Conservation (phyloP, 2,888 invertebrate species). For the Nineta flava region DNA sequence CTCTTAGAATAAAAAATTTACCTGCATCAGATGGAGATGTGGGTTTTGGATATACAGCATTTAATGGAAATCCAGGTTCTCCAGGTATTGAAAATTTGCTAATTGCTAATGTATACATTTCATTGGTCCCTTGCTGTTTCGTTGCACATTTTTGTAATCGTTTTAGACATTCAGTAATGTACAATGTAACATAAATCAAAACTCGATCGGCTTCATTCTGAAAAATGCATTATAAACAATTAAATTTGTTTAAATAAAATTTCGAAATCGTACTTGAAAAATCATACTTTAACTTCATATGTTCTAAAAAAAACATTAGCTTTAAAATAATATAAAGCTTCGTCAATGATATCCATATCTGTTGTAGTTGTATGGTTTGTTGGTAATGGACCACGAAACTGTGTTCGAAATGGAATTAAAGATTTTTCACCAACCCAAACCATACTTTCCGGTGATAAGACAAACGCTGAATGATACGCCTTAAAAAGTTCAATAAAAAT, state of each 20-base stretch:
- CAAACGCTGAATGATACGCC: slow-evolving; percentile 92
- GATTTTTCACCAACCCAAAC: slow-evolving; percentile 84
- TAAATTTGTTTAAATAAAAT: neutral
- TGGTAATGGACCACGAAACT: slow-evolving; percentile 86
- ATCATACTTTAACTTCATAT: slow-evolving; percentile 84
- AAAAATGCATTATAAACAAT: slow-evolving; percentile 18
- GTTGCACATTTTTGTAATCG: slow-evolving; percentile 81
- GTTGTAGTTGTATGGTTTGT: slow-evolving; percentile 36
- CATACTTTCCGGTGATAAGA: slow-evolving; percentile 37
- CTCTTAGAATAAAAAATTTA: slow-evolving; percentile 21
- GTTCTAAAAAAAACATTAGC: slow-evolving; percentile 98
- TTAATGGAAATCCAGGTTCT: slow-evolving; percentile 84
- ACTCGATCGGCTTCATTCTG: slow-evolving; percentile 94
- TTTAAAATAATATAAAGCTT: slow-evolving; percentile 92
- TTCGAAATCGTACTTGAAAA: neutral
- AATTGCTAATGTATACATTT: slow-evolving; percentile 92
- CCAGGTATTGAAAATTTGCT: slow-evolving; percentile 94
- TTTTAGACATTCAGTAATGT: slow-evolving; percentile 95
- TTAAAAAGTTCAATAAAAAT: slow-evolving; percentile 26
- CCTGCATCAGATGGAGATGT: slow-evolving; percentile 62
- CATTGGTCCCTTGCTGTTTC: slow-evolving; percentile 79
- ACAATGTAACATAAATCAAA: slow-evolving; percentile 91
- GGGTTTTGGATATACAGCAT: slow-evolving; percentile 88
- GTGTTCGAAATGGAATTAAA: slow-evolving; percentile 76
- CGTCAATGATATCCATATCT: slow-evolving; percentile 88